phyloP scores from a whole-genome alignment of 2,797 vertebrate species.

The Tragopan temminckii region DNA sequence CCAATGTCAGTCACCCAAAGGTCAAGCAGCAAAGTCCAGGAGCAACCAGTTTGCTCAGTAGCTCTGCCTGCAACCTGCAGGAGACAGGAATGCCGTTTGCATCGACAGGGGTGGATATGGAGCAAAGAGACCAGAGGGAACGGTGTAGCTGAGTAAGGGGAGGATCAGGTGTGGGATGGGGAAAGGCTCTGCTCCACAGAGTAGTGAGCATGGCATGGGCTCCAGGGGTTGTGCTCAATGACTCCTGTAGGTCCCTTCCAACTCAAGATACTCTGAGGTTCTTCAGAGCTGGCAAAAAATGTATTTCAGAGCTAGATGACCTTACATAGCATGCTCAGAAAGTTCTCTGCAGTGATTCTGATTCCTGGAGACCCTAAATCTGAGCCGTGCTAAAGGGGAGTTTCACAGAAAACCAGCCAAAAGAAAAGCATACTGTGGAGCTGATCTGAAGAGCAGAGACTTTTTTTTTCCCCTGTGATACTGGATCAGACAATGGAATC shows the following conservation, averaged over 20 bases:
- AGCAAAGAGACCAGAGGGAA: neutral
- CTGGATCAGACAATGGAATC: neutral
- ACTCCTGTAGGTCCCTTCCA: neutral
- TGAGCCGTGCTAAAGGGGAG: neutral
- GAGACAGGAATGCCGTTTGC: neutral
- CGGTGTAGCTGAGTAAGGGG: neutral
- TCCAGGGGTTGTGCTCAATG: neutral
- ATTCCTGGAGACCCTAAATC: neutral
- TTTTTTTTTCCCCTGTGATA: neutral
- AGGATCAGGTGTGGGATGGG: neutral
- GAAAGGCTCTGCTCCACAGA: neutral
- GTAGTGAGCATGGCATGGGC: neutral
- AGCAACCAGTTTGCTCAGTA: neutral
- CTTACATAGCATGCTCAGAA: neutral
- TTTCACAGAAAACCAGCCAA: neutral
- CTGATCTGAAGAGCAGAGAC: neutral
- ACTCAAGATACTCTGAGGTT: neutral
- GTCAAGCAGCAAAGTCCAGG: neutral
- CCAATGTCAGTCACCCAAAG: accelerated
- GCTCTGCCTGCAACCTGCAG: neutral
- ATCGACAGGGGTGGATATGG: neutral
- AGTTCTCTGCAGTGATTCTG: neutral
- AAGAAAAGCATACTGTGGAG: neutral
- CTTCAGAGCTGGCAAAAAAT: neutral
- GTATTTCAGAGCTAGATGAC: neutral